A percentile compares a stretch with the other conserved stretches of the same genome.
Evolutionary conservation across 1,140 invertebrate genomes (phyloP).

Genomic region (Bombus balteatus): DNA sequence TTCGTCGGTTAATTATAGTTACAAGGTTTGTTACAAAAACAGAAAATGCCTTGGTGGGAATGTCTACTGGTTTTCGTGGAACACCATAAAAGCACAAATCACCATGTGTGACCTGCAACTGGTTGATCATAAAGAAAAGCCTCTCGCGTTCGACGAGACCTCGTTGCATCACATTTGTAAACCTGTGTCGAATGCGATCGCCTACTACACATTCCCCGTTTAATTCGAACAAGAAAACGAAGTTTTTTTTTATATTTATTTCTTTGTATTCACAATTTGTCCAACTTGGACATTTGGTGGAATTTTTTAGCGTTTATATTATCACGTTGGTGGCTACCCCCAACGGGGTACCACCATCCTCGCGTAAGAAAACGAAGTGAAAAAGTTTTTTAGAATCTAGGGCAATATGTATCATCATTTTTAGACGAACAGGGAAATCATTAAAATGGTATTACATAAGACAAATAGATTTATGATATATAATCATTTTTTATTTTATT

Average conservation of each 20-base stretch:
- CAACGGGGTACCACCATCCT: no score
- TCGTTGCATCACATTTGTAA: conserved; percentile 15
- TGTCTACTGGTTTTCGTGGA: conserved; percentile 43
- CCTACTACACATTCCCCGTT: conserved; percentile 1
- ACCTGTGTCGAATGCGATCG: background rate
- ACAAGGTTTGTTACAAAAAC: conserved; percentile 42
- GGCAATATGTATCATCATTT: background rate
- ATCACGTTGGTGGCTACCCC: no score
- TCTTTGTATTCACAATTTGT: no score
- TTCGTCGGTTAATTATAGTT: conserved; percentile 31
- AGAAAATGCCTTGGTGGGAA: conserved; percentile 37
- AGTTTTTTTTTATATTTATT: no score
- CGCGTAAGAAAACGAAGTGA: background rate
- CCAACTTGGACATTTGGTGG: no score
- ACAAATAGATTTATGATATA: no score
- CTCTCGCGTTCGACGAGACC: background rate
- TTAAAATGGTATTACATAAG: background rate
- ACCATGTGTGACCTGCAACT: conserved; percentile 20
- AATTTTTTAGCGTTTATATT: no score
- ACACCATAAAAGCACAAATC: conserved; percentile 40
- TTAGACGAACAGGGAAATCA: background rate
- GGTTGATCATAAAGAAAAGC: conserved; percentile 25
- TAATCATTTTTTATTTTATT: no score
- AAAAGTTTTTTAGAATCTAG: background rate
- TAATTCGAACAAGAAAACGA: background rate